Base-by-base conservation (phyloP, 1,140 invertebrate genomes). In the Akabosia matsudoensis region DNA sequence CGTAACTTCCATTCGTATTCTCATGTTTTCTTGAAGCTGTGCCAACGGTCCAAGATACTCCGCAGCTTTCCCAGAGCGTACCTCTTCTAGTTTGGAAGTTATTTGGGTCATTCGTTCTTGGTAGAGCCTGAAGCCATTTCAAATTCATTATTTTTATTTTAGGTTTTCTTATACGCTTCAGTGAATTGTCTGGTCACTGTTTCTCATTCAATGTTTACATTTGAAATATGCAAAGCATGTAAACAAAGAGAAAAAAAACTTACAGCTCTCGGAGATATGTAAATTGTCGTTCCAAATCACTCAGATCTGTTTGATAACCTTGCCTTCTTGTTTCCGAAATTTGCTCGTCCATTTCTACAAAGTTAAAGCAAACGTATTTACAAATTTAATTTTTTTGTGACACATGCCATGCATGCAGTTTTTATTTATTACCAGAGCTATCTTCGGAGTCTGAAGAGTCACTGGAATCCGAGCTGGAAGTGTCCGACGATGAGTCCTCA, bases 211-310 rank as follows among this genome's bases (percentile, higher is more conserved):
- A n/a, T n/a, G n/a, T n/a, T n/a, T n/a, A n/a, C n/a, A n/a, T n/a
- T n/a, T n/a, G n/a, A n/a, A n/a, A n/a, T n/a, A n/a, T n/a, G n/a
- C n/a, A n/a, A n/a, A n/a, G n/a, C n/a, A n/a, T n/a, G n/a, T n/a
- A n/a, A n/a, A n/a, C n/a, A n/a, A n/a, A n/a, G n/a, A n/a, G n/a
- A n/a, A n/a, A n/a, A n/a, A n/a, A 74, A 80, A 70, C 88, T 86
- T 86, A 92, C 90, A 96, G 93, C 84, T 97, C 95, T 80, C 93
- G 90, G 0, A 97, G 86, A 22, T 92, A 87, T 34, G 88, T 88
- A 85, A 97, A 98, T 83, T 97, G 94, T 77, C 89, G 89, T 86
- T 97, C 96, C 70, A 98, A 84, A 84, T 96, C 93, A 7, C 90
- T 89, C 83, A 97, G 87, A 84, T 95, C 93, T 82, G 94, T 91